Evolutionary conservation across 1,140 invertebrate genomes (phyloP), one percentile per base, ranked within the genome.

Genomic region (Lordiphosa collinella): DNA sequence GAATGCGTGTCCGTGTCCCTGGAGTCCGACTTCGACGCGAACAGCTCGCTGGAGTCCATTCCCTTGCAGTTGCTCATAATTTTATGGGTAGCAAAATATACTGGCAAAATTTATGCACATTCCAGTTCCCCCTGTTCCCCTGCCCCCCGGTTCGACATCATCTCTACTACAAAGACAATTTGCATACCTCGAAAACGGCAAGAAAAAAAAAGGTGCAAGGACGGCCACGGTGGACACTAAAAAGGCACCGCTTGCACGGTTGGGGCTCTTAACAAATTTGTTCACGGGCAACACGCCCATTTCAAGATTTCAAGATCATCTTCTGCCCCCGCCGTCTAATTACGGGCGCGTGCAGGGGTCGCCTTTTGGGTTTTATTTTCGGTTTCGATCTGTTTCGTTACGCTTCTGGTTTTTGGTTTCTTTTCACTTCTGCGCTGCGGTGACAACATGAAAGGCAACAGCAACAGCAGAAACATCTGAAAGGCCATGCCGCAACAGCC

Each of bases 221-320:
- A 79, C 58, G 73, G 66, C 52, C 61, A 35, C 62, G 50, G 40
- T 38, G 34, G 32, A 50, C 62, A 78, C 84, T 80, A 75, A 80
- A 87, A 87, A 87, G 85, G 59, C 66, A 76, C 85, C 84, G 85
- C 84, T 63, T 70, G 80, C 85, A 60, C 85, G 57, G 72, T 64
- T 87, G 85, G 85, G 85, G 85, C 84, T 87, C 71, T 85, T 87
- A 85, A 87, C 85, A 87, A 87, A 87, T 87, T 85, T 87, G 79
- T 87, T 87, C 79, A 68, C 10, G 44, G 73, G 59, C 85, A 87
- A 82, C 78, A 86, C 84, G 76, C 80, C 80, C 70, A 63, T 66
- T 18, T 18, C 25, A 31, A 55, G 16, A 18, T 46, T 37, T 13
- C 36, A 41, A 72, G 54, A 54, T 54, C 51, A 29, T 6, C 18